Evolutionary conservation across 2,797 vertebrate species (phyloP).

Genomic region (Orestias chungarensis): DNA sequence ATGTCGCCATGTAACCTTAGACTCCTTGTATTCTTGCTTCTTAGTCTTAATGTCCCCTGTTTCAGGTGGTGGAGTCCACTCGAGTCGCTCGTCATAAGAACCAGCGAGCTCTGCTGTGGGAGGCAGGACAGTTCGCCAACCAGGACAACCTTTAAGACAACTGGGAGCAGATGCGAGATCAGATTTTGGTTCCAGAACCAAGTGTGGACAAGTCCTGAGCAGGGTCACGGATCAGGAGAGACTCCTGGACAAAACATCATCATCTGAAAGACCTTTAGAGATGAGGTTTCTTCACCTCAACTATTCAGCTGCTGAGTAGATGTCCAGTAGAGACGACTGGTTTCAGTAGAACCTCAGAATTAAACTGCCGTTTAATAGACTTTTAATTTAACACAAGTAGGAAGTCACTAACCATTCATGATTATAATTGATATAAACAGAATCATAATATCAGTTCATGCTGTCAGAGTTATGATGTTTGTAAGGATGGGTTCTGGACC

Average conservation of each 20-base stretch:
- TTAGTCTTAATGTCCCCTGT: not conserved
- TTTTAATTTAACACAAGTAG: slow-evolving; percentile 1
- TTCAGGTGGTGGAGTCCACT: slow-evolving; percentile 89
- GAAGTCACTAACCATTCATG: slow-evolving; percentile 6
- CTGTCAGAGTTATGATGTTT: not conserved
- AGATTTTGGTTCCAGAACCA: not conserved
- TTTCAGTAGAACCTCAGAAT: slow-evolving; percentile 3
- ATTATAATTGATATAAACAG: slow-evolving; percentile 12
- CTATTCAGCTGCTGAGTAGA: slow-evolving; percentile 19
- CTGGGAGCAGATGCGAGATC: not conserved
- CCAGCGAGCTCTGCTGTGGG: slow-evolving; percentile 85
- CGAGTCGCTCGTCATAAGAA: slow-evolving; percentile 87
- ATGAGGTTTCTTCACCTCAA: not conserved
- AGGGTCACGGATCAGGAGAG: not conserved
- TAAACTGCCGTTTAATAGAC: slow-evolving; percentile 3
- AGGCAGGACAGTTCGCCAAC: slow-evolving; percentile 82
- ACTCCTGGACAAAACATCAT: not conserved
- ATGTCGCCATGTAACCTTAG: not conserved
- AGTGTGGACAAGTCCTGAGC: not conserved
- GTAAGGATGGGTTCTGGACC: not conserved
- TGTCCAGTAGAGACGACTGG: not conserved
- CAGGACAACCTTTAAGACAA: slow-evolving; percentile 44
- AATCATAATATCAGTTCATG: not conserved
- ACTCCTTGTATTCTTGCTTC: not conserved
- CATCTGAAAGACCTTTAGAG: not conserved